These are phyloP conservation scores for Trinorchestia longiramus DNA, from an alignment of 1,140 invertebrate species.

Conservation along the genomic window DNA sequence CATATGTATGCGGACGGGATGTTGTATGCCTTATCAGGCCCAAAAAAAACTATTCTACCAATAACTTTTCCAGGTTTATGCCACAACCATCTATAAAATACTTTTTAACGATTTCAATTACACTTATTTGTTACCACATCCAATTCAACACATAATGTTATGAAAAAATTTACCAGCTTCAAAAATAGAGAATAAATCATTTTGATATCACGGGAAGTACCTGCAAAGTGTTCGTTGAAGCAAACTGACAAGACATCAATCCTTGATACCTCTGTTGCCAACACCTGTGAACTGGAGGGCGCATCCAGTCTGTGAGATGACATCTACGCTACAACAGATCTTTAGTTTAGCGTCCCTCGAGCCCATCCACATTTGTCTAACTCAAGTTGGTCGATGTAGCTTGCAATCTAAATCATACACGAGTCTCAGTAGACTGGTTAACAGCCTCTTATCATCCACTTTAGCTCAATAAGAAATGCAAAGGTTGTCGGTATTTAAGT, in stretches of 20 bases:
- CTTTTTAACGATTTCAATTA: too few relatives aligned
- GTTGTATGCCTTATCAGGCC: too few relatives aligned
- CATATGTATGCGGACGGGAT: too few relatives aligned
- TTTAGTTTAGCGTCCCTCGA: neutral
- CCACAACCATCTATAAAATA: too few relatives aligned
- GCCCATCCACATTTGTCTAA: neutral
- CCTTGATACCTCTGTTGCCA: neutral
- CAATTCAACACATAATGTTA: too few relatives aligned
- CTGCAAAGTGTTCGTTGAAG: neutral
- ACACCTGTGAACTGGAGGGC: neutral
- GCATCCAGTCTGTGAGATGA: neutral
- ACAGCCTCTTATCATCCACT: neutral
- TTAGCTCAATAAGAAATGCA: neutral
- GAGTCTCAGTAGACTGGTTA: neutral
- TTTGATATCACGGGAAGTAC: neutral
- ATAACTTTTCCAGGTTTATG: too few relatives aligned
- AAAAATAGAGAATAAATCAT: too few relatives aligned
- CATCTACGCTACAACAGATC: neutral
- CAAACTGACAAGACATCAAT: neutral
- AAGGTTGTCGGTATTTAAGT: neutral
- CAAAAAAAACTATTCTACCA: neutral
- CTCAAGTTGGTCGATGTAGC: neutral
- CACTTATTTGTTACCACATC: too few relatives aligned
- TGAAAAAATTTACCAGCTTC: too few relatives aligned
- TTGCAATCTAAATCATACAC: neutral